phyloP scores from a whole-genome alignment of 2,113 vertebrate species.

The Sinocyclocheilus maitianheensis region DNA sequence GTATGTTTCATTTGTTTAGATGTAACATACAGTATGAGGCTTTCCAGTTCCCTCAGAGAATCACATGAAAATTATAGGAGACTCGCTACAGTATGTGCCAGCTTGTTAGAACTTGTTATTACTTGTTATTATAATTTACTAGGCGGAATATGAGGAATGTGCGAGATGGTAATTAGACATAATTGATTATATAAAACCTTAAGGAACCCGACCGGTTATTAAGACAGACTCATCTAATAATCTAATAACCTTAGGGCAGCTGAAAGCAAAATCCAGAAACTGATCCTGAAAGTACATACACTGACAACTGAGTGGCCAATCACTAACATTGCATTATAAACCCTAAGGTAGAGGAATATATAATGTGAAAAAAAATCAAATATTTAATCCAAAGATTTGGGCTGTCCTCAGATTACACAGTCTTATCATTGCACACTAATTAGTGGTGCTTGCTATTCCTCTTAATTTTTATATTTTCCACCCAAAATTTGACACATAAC shows the following conservation, averaged over 20 bases:
- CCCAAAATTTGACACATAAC: neutral
- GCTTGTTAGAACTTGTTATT: neutral
- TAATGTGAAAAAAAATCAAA: neutral
- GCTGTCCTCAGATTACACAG: neutral
- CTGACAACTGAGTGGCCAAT: neutral
- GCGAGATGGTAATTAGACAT: neutral
- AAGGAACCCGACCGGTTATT: neutral
- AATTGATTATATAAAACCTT: constrained; percentile 3
- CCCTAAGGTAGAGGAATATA: neutral
- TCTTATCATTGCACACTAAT: neutral
- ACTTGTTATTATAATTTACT: neutral
- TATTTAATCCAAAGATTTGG: neutral
- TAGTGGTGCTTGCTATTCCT: neutral
- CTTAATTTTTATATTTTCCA: neutral
- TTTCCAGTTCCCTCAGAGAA: constrained; percentile 4
- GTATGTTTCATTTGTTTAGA: too few species aligned
- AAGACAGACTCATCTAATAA: neutral
- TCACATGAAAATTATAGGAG: neutral
- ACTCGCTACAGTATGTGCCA: neutral
- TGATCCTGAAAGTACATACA: neutral
- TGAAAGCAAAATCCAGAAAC: constrained; percentile 17
- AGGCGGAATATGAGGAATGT: neutral
- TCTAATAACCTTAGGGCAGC: constrained; percentile 14
- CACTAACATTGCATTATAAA: neutral
- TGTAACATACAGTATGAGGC: neutral